These are phyloP conservation scores for Mya arenaria DNA, from an alignment of 1,140 invertebrate genomes.

Conservation along the genomic window DNA sequence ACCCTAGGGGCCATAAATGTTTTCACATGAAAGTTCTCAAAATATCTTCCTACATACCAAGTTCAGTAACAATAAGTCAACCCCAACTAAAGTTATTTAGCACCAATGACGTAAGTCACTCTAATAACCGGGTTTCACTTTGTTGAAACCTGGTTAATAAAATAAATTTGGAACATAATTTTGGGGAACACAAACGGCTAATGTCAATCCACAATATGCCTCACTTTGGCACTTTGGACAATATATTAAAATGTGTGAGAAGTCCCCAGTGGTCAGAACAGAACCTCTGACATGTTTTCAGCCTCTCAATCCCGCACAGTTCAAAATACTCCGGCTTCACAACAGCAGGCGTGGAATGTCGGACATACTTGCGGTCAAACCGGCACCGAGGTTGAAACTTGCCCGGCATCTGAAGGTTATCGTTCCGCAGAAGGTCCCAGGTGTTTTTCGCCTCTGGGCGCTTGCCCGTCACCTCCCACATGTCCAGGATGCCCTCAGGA, in stretches of 20 bases:
- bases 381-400: conserved; percentile 82
- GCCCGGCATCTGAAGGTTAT: conserved; percentile 80
- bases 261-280: conserved; percentile 86
- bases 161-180: no score
- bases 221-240: conserved; percentile 42
- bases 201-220: no score
- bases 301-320: conserved; percentile 83
- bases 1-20: no score
- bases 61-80: no score
- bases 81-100: no score
- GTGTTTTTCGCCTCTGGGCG: conserved; percentile 83
- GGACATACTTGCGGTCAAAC: conserved; percentile 85
- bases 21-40: no score
- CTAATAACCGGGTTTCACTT: no score
- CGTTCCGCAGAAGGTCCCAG: conserved; percentile 84
- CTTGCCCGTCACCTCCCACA: conserved; percentile 84
- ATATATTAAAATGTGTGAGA: conserved; percentile 79
- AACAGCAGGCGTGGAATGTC: conserved; percentile 66
- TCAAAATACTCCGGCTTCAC: conserved; percentile 84
- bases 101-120: no score
- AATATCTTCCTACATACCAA: no score
- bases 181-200: no score
- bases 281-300: conserved; percentile 83
- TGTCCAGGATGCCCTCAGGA: conserved; percentile 82
- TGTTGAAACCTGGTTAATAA: no score